Base-by-base conservation (phyloP, 2,797 vertebrate genomes). In the Enteromius mattozi region DNA sequence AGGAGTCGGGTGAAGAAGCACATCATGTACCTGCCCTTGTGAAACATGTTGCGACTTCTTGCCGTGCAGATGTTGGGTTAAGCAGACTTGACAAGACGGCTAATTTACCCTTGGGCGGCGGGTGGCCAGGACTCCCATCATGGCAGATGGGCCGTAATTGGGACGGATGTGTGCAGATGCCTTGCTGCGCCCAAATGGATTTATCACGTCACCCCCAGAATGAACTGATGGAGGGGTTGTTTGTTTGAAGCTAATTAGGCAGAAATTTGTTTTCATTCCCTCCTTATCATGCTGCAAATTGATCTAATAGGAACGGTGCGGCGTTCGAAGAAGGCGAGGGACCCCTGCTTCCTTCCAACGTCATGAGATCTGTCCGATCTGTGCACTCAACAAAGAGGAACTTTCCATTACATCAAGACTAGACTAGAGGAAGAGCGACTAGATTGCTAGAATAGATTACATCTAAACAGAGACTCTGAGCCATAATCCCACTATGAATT, bases 161-260 rank as follows among this genome's bases (percentile, higher is more conserved):
- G 93, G 96, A 95, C 90, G 89, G 95, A 59, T 89, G 96, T 95
- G 94, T 86, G 71, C 97, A 97, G 96, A 96, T 97, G 97, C 95
- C 94, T 92, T 89, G 30, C 91, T 86, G 91, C 92, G 91, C 93
- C 91, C 93, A 94, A 95, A 96, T 94, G 92, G 92, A 95, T 97
- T 96, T 96, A 91, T 95, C 94, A 95, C 92, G 91, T 95, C 95
- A 93, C 93, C 92, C 78, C 94, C 94, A 92, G 95, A 93, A 94
- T 93, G 92, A 95, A 94, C 94, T 89, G 88, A 96, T 94, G 94
- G 94, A 95, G 94, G 94, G 93, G 94, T 93, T 96, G 95, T 96
- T 96, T 94, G 90, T 97, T 96, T 91, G 95, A 91, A 94, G 94
- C 95, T 96, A 97, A 97, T 97, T 97, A 97, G 94, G 93, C 94